A percentile compares a stretch with the other conserved stretches of the same genome.
phyloP scores from a whole-genome alignment of 2,113 vertebrate species.

The Clarias batrachus region DNA sequence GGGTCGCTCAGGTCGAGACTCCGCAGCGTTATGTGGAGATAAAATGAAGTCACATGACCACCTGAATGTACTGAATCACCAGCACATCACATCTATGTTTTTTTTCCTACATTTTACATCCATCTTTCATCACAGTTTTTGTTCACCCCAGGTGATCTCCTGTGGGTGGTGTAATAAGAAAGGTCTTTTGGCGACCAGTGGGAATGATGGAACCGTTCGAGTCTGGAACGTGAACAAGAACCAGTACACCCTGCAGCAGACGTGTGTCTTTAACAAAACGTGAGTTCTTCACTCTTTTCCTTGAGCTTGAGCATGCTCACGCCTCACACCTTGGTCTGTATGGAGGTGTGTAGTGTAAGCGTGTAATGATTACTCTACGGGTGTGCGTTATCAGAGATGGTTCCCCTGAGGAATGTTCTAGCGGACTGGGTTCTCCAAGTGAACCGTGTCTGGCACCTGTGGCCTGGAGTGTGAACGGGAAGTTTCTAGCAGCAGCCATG shows the following conservation, averaged over 20 bases:
- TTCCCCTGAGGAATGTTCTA: slow-evolving; percentile 77
- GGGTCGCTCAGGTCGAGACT: no score
- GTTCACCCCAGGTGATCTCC: slow-evolving; percentile 80
- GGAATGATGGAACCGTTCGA: slow-evolving; percentile 89
- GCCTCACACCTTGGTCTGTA: not conserved
- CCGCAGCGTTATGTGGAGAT: no score
- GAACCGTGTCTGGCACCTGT: slow-evolving; percentile 86
- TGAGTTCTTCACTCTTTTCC: slow-evolving; percentile 61
- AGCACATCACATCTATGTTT: no score
- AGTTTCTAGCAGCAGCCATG: slow-evolving; percentile 87
- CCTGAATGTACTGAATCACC: no score
- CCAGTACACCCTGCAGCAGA: slow-evolving; percentile 92
- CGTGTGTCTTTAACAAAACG: slow-evolving; percentile 91
- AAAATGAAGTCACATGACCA: no score
- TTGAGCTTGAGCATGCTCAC: not conserved
- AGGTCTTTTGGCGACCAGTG: slow-evolving; percentile 88
- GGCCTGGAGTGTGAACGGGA: slow-evolving; percentile 93
- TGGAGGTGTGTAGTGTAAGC: not conserved
- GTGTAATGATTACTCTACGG: not conserved
- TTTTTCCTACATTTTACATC: no score
- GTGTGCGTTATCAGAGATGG: slow-evolving; percentile 73
- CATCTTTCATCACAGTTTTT: not conserved
- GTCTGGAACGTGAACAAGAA: slow-evolving; percentile 95
- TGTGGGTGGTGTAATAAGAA: slow-evolving; percentile 94
- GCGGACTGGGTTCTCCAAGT: slow-evolving; percentile 82